Base-by-base conservation (phyloP, 2,113 vertebrate species). In the Pseudolaguvia tuberculata region DNA sequence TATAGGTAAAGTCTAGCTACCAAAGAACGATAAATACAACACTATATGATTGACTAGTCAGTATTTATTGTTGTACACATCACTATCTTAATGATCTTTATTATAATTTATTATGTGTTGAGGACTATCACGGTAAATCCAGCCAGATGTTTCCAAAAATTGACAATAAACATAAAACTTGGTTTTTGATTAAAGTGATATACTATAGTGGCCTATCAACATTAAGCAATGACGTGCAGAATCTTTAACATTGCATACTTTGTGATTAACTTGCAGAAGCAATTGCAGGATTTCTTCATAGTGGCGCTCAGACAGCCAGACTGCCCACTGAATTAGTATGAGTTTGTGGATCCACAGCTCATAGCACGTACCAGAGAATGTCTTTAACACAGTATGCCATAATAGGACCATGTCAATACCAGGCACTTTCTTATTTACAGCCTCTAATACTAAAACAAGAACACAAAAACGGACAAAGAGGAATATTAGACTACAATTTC, bases 301-400 rank as follows among this genome's bases (percentile, higher is more conserved):
- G 57, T 83, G 77, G 21, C 79, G 71, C 13, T 84, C 86, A 35
- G 83, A 80, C 61, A 92, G 83, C 87, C 89, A 92, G 52, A 88
- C 25, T 35, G 85, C 84, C 90, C 90, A 91, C 81, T 89, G 90
- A 42, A 91, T 45, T 81, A 85, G 86, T 48, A 89, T 74, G 14
- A 92, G 84, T 57, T 79, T 39, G 20, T 83, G 68, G 2, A 87
- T 35, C 45, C 45, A 79, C 11, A 73, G 47, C 31, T 70, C 42
- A 29, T 84, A 65, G 53, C 56, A 53, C 53, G 77, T 69, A 70
- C 76, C 77, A 75, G 21, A 67, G 8, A 78, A 76, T 47, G 79
- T 81, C 77, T 77, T 80, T 12, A 90, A 69, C 73, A 70, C 78
- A 7, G 48, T 59, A 79, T 50, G 83, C 90, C 90, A 92, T 71